Base-by-base conservation (phyloP, 2,888 invertebrate species). In the Diachrysia chrysitis region DNA sequence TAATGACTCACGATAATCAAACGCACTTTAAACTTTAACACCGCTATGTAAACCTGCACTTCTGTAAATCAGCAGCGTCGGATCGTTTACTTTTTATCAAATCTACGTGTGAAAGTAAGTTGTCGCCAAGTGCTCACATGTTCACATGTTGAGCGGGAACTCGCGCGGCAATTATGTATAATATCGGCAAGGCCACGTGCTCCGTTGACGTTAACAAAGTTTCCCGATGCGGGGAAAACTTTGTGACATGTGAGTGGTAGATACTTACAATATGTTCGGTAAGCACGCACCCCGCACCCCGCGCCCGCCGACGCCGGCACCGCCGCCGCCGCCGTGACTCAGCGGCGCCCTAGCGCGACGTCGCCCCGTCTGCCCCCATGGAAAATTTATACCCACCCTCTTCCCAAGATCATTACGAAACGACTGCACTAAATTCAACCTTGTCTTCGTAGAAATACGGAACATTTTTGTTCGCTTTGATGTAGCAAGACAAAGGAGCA, bases 371-470 rank as follows among this genome's bases (percentile, higher is more conserved):
- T 95, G 89, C 95, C 95, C 91, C 95, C 94, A 93, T 94, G 88
- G 90, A 95, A 95, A 95, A 95, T 95, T 95, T 95, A 95, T 95
- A 95, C 93, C 95, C 93, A 93, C 95, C 94, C 94, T 92, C 91
- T 89, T 84, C 84, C 90, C 89, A 93, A 94, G 94, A 93, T 93
- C 91, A 93, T 94, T 92, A 91, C 87, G 80, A 79, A 72, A 73
- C 83, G 62, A 56, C 72, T 80, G 72, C 35, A 66, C 82, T 64
- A 87, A 91, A 91, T 76, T 86, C 84, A 84, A 89, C 92, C 89
- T 85, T 91, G 85, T 70, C n/a, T 21, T 58, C 81, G 59, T 68
- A 70, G 76, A 73, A 80, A 86, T 89, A 94, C 83, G 87, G 88
- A 83, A 81, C 86, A 82, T 82, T 92, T 87, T 89, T 74, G 82